Base-by-base conservation (phyloP, 2,888 invertebrate species). In the Argyresthia albistria region DNA sequence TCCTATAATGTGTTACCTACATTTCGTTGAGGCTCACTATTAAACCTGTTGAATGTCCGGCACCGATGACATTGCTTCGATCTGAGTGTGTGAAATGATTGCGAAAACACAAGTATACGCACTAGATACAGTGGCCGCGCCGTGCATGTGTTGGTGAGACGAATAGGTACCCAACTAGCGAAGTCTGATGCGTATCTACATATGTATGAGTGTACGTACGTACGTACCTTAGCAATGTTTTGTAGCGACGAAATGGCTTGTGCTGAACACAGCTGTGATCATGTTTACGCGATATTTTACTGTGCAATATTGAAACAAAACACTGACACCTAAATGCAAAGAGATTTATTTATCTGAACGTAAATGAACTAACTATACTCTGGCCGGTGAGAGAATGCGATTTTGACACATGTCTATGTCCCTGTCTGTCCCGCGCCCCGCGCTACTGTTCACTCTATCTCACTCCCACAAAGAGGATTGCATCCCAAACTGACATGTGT, bases 11-110 rank as follows among this genome's bases (percentile, higher is more conserved):
- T 42, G 12, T 50, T 15, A 50, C 42, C 37, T n/a, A 14, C n/a
- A 12, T 50, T 48, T 37, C 12, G 45, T 15, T 14, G n/a, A 45
- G 14, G 14, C 15, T 48, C 10, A 25, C 25, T 25, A 25, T 25
- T 12, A 14, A 15, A 54, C 55, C 55, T 55, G 55, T 55, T 53
- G 55, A 55, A 52, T 47, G 52, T 52, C 49, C 54, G 47, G 35
- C 16, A 45, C 37, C 39, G 46, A 35, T 42, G 37, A 12, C 36
- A 8, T 37, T 37, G 25, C 25, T 48, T 37, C 9, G 15, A 48
- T 15, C 12, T 35, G 15, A 15, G 15, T 12, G 48, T 48, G 48
- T 37, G 37, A 48, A 48, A 48, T 37, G 48, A 48, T 48, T 48
- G 48, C 37, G 48, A 48, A 48, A 48, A 48, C 36, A 48, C 48